These are phyloP conservation scores for Spea multiplicata DNA, from an alignment of 2,113 vertebrate genomes.

Conservation along the genomic window DNA sequence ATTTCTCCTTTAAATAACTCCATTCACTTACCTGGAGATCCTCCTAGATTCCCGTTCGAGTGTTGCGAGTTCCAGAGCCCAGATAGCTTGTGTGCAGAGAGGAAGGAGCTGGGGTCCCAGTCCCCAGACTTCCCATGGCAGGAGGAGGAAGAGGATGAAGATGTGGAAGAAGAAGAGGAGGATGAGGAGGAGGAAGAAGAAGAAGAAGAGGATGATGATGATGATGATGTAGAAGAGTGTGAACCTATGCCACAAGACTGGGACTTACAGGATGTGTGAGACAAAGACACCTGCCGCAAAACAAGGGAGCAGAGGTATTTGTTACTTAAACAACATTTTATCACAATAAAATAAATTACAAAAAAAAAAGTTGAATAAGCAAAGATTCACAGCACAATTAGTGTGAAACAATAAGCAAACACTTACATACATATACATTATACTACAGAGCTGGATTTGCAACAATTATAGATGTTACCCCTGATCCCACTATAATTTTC, in stretches of 20 bases:
- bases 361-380: too few relatives aligned
- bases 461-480: too few relatives aligned
- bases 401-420: too few relatives aligned
- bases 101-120: slow-evolving; percentile 98
- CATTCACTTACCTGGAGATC: neutral
- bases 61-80: slow-evolving; percentile 96
- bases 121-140: slow-evolving; percentile 93
- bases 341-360: too few relatives aligned
- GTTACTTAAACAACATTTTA: too few relatives aligned
- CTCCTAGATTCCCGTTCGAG: slow-evolving; percentile 70
- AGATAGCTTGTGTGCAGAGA: slow-evolving; percentile 96
- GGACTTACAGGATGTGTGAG: slow-evolving; percentile 69
- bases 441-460: too few relatives aligned
- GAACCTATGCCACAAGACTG: slow-evolving; percentile 76
- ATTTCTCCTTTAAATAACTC: neutral
- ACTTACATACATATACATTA: too few relatives aligned
- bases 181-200: slow-evolving; percentile 91
- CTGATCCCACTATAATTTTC: too few relatives aligned
- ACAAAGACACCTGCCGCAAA: slow-evolving; percentile 71
- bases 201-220: slow-evolving; percentile 84
- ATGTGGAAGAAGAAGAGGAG: slow-evolving; percentile 88
- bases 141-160: slow-evolving; percentile 87
- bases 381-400: too few relatives aligned
- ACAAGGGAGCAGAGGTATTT: slow-evolving; percentile 19
- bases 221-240: slow-evolving; percentile 61